Conservation (phyloP, 1,140 invertebrate genomes). For the Heliconius himera region DNA sequence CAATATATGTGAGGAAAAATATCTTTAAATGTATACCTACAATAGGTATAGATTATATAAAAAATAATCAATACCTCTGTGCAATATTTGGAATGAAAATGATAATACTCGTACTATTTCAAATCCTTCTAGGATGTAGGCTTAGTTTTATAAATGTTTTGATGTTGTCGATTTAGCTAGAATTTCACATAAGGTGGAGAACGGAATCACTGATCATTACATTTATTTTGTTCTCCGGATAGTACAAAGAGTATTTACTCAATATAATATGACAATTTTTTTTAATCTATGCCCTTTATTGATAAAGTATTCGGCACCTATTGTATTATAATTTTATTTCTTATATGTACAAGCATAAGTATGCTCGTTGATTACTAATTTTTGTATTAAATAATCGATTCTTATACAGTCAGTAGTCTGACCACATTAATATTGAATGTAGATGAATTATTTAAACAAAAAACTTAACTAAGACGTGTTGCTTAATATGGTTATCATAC, state of each 20-base stretch:
- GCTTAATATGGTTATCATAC: not conserved
- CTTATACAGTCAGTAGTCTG: not conserved
- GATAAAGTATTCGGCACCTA: slow-evolving; percentile 5
- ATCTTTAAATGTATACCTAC: too few relatives aligned
- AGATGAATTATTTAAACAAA: not conserved
- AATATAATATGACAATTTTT: not conserved
- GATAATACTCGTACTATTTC: not conserved
- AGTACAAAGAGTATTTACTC: not conserved
- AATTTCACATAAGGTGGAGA: too few relatives aligned
- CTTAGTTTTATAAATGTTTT: not conserved
- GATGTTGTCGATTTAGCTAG: not conserved
- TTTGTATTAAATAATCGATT: slow-evolving; percentile 2
- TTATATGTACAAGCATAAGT: slow-evolving; percentile 27
- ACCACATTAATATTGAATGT: not conserved
- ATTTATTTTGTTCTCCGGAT: not conserved
- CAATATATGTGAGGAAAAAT: too few relatives aligned
- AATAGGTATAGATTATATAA: too few relatives aligned
- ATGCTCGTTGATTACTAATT: not conserved
- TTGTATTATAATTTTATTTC: slow-evolving; percentile 34
- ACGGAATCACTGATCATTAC: too few relatives aligned
- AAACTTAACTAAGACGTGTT: not conserved
- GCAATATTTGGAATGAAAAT: too few relatives aligned
- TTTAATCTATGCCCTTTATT: not conserved
- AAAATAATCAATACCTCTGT: too few relatives aligned
- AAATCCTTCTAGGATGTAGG: too few relatives aligned